These are phyloP conservation scores for Telenomus remus DNA, from an alignment of 1,140 invertebrate genomes.

Conservation along the genomic window DNA sequence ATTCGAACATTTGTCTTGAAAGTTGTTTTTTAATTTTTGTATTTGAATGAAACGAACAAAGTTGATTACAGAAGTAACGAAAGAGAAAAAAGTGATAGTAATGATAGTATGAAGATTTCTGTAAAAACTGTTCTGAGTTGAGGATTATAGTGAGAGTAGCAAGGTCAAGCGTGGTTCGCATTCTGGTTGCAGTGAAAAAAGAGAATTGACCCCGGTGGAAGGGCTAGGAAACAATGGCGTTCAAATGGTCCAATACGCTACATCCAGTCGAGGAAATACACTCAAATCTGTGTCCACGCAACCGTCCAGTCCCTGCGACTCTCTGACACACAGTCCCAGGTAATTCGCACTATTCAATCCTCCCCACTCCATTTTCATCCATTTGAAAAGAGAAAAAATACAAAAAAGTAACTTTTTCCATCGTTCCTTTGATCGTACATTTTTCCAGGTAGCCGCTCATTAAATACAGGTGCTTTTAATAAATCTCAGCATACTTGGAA, in stretches of 20 bases:
- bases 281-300: slow-evolving; percentile 69
- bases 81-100: neutral
- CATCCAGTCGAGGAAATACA: slow-evolving; percentile 64
- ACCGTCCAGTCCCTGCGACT: slow-evolving; percentile 67
- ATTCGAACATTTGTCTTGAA: too few relatives aligned
- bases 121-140: too few relatives aligned
- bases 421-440: neutral
- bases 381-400: neutral
- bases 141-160: neutral
- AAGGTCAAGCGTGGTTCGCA: slow-evolving; percentile 44
- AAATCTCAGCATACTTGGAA: too few relatives aligned
- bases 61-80: too few relatives aligned
- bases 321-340: slow-evolving; percentile 68
- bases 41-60: too few relatives aligned
- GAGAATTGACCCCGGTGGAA: slow-evolving; percentile 65
- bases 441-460: too few relatives aligned
- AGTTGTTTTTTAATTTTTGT: too few relatives aligned
- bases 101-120: too few relatives aligned
- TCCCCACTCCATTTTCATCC: neutral
- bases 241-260: slow-evolving; percentile 74
- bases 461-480: too few relatives aligned
- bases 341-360: slow-evolving; percentile 38
- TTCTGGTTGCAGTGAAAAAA: slow-evolving; percentile 65
- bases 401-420: neutral
- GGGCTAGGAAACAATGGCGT: slow-evolving; percentile 69